A percentile compares a stretch with the other conserved stretches of the same genome.
Evolutionary conservation across 92 coral and sea anemone species (phyloP).

Genomic region (Epizoanthus illoricatus): DNA sequence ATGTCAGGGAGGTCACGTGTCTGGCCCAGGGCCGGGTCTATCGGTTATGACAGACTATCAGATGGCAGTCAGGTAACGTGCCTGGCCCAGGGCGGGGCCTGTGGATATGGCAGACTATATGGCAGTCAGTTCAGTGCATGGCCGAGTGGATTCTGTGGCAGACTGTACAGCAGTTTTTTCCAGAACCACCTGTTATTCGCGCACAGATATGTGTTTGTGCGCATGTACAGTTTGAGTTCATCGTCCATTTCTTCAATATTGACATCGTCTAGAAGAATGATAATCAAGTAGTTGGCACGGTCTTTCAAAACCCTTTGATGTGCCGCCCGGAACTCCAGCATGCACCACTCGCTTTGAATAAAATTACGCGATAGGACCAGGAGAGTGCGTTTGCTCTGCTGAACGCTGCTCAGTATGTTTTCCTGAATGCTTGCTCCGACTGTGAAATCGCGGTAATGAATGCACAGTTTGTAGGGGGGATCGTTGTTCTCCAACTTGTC

Average conservation of each 20-base stretch:
- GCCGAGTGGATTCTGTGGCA: slow-evolving; percentile 47
- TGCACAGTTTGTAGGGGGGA: slow-evolving; percentile 79
- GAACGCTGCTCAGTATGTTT: slow-evolving; percentile 76
- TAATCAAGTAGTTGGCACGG: slow-evolving; percentile 68
- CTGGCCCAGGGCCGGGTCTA: too few species aligned
- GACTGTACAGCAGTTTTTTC: slow-evolving; percentile 71
- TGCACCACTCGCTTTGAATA: slow-evolving; percentile 86
- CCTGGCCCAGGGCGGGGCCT: too few species aligned
- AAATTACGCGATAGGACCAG: slow-evolving; percentile 74
- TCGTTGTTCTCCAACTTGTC: slow-evolving; percentile 59
- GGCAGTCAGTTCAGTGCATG: too few species aligned
- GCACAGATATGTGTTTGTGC: slow-evolving; percentile 77
- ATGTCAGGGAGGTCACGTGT: too few species aligned
- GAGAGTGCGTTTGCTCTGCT: slow-evolving; percentile 72
- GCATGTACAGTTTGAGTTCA: slow-evolving; percentile 73
- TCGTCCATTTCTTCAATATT: slow-evolving; percentile 62
- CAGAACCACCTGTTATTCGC: slow-evolving; percentile 80
- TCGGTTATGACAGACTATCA: too few species aligned
- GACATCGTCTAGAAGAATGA: slow-evolving; percentile 76
- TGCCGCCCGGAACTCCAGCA: slow-evolving; percentile 89
- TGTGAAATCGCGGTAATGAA: slow-evolving; percentile 81
- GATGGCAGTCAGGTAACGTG: too few species aligned
- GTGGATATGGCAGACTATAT: too few species aligned
- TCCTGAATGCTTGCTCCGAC: slow-evolving; percentile 73
- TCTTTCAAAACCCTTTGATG: slow-evolving; percentile 80